A percentile compares a stretch with the other conserved stretches of the same genome.
Evolutionary conservation across 2,113 vertebrate genomes (phyloP).

Genomic region (Ranitomeya variabilis): DNA sequence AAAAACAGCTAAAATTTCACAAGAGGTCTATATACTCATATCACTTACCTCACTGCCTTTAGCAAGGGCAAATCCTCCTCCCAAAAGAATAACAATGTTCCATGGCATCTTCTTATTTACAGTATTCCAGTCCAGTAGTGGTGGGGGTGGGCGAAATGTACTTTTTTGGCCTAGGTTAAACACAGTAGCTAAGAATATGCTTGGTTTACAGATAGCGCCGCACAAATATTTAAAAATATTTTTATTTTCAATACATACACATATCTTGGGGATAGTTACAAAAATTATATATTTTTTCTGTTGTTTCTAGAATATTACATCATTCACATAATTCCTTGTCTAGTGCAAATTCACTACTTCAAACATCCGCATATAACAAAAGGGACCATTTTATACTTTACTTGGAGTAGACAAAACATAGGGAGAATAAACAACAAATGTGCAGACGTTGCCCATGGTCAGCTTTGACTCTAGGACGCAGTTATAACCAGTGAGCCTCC

Average conservation of each 20-base stretch:
- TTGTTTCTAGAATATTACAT: too few relatives aligned
- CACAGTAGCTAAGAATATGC: neutral
- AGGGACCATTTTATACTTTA: too few relatives aligned
- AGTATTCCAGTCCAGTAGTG: conserved; percentile 81
- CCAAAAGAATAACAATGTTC: conserved; percentile 88
- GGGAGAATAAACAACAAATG: too few relatives aligned
- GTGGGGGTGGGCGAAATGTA: conserved; percentile 66
- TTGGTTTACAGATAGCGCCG: neutral
- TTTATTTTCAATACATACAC: neutral
- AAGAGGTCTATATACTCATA: neutral
- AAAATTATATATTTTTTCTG: too few relatives aligned
- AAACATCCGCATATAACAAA: too few relatives aligned
- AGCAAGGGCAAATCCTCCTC: conserved; percentile 91
- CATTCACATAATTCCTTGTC: too few relatives aligned
- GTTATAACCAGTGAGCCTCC: too few relatives aligned
- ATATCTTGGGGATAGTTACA: too few relatives aligned
- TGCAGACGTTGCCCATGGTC: too few relatives aligned
- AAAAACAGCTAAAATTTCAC: neutral
- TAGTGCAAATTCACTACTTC: too few relatives aligned
- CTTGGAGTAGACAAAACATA: too few relatives aligned
- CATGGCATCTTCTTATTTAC: conserved; percentile 89
- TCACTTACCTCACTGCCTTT: conserved; percentile 86
- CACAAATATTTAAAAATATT: neutral
- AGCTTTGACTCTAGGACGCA: too few relatives aligned
- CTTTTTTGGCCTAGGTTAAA: conserved; percentile 62